Base-by-base conservation (phyloP, 2,888 invertebrate species). In the Agriotes lineatus region DNA sequence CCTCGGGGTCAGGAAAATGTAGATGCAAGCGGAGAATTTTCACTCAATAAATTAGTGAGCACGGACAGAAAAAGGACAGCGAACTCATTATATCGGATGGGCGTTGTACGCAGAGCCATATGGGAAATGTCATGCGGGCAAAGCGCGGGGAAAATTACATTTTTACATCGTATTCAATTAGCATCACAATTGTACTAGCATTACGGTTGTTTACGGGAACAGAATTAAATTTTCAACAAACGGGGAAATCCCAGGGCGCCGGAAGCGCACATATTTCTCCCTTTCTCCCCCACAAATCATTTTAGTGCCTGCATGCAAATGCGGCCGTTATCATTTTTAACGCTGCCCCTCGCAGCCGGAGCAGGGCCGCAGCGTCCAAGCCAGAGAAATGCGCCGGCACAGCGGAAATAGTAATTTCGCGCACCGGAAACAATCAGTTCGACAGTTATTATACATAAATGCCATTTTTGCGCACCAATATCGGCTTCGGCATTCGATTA, bases 371-470 rank as follows among this genome's bases (percentile, higher is more conserved):
- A 4, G 42, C n/a, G 54, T 19, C 39, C 52, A 14, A 52, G 37
- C 10, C 19, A 19, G 44, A 54, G 58, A 56, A 60, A 63, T 59
- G 52, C 25, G 25, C 25, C 44, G 14, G 35, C 25, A 70, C 56
- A 59, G 20, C 72, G 76, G 77, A 76, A 73, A 73, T 74, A 71
- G 76, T 73, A 72, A 77, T 77, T 76, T 76, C 74, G 71, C 72
- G 50, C 59, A 66, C 74, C 76, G 77, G 77, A 77, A 75, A 74
- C 74, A 77, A 77, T 76, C 75, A 75, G 73, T 71, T 66, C 68
- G 33, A 33, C 67, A 59, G 69, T 69, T 66, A 67, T 72, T 72
- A 72, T 72, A 74, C 68, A 64, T 69, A 72, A 71, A 59, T 68
- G 69, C 57, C 62, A 70, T 73, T 74, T 74, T 74, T 74, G 71